Evolutionary conservation across 2,888 invertebrate genomes (phyloP).

Genomic region (Capitulum mitella): DNA sequence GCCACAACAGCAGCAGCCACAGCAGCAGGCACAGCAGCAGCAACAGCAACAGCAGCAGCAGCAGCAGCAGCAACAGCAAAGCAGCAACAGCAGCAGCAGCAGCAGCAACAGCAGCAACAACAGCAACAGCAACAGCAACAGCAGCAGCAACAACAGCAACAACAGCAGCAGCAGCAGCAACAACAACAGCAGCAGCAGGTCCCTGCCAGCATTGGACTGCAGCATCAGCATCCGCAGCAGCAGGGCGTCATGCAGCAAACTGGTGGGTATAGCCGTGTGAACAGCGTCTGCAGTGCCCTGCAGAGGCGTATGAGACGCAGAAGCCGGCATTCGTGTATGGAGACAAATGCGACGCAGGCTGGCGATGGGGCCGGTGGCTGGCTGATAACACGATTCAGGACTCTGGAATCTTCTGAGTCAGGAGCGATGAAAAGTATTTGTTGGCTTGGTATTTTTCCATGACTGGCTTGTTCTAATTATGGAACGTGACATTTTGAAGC

Average conservation of each 20-base stretch:
- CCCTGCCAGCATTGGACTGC: background rate
- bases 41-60: background rate
- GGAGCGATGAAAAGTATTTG: no score
- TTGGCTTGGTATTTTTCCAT: no score
- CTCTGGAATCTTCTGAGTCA: no score
- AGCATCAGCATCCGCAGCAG: conserved; percentile 2
- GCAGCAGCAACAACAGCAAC: background rate
- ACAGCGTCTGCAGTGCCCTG: no score
- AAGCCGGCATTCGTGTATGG: no score
- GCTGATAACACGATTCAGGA: no score
- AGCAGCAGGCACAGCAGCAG: background rate
- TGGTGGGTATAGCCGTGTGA: background rate
- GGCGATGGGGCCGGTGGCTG: no score
- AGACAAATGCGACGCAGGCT: no score
- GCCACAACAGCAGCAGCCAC: background rate
- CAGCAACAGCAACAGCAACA: background rate
- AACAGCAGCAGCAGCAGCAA: conserved; percentile 2
- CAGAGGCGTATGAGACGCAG: no score
- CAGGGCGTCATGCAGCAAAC: background rate
- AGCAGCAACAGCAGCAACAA: background rate
- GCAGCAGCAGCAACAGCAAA: no score
- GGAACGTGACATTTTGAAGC: no score
- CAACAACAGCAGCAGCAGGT: conserved; percentile 8
- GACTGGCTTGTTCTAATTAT: no score
- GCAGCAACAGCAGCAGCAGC: background rate